Percentiles rank a stretch among this genome's conserved stretches.
These are phyloP conservation scores for Ptychoptera contaminata DNA, from an alignment of 2,888 invertebrate genomes.

Conservation along the genomic window DNA sequence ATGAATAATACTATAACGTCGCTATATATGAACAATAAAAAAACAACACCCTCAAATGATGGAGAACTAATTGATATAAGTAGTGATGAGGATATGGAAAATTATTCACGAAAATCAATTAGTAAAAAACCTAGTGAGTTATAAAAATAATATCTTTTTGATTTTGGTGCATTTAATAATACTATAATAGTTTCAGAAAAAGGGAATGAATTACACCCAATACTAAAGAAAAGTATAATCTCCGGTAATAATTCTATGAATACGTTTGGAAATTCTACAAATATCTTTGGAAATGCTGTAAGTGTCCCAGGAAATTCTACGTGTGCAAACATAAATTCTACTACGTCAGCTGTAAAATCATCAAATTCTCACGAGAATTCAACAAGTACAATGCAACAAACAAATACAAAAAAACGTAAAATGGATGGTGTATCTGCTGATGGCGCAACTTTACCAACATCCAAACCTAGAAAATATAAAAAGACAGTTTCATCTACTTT, in stretches of 20 bases:
- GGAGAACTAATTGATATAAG: constrained; percentile 66
- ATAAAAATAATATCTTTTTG: no score
- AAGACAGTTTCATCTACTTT: constrained; percentile 6
- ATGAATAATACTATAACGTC: constrained; percentile 17
- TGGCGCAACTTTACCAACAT: constrained; percentile 1
- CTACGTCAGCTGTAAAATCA: constrained; percentile 17
- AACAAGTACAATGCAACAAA: neutral
- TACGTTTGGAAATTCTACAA: no score
- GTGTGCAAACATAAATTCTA: constrained; percentile 21
- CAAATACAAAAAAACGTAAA: constrained; percentile 10
- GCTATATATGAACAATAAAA: constrained; percentile 13
- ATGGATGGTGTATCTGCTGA: constrained; percentile 4
- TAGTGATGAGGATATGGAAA: constrained; percentile 40
- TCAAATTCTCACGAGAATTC: constrained; percentile 8
- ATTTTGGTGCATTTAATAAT: no score
- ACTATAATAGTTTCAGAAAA: no score
- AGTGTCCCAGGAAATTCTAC: constrained; percentile 15
- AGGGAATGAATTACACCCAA: no score
- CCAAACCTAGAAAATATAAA: constrained; percentile 6
- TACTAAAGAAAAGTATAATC: no score
- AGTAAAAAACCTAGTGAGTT: no score
- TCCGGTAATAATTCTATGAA: no score
- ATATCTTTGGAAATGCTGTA: no score
- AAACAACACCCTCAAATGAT: constrained; percentile 10
- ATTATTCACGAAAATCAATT: no score